Evolutionary conservation across 2,888 invertebrate species (phyloP), one percentile per base, ranked within the genome.

Genomic region (Campoletis raptor): DNA sequence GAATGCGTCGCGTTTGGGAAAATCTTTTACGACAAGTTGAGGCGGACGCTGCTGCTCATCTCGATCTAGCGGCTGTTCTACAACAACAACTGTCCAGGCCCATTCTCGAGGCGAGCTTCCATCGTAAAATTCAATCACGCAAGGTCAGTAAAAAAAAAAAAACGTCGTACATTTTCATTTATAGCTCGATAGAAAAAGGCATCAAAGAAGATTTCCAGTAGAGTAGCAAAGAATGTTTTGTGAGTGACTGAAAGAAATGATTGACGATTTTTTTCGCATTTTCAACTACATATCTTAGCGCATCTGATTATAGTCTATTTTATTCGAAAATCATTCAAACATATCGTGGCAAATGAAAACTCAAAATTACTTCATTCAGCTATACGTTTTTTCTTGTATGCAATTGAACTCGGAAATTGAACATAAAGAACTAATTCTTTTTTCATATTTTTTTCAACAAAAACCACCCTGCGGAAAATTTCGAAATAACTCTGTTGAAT

Each of bases 1-100:
- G 97, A 67, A 96, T 98, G 92, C 98, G 98, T 94, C 97, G 98
- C 94, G 97, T 97, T 85, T 98, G 98, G 98, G 98, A 98, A 95
- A 97, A 97, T 87, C 95, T 98, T 85, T 96, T 98, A 85, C 98
- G 98, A 94, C 98, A 98, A 94, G 97, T 98, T 87, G 98, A 98
- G 95, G 97, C 98, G 57, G 98, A 98, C 94, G 98, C 98, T 30
- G 96, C 97, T 93, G 97, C 97, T 69, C 97, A 97, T 94, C 97
- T 97, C 92, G 98, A 98, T 93, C 97, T 98, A 87, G 97, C 98
- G 10, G 96, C 97, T 48, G 96, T 97, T 42, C 95, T 98, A 84
- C 93, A 94, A 83, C 94, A 94, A 78, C 95, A 97, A 93, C 96
- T 98, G 84, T 96, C 98, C 42, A 96, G 98, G 57, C 98, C 98